Base-by-base conservation (phyloP, 2,888 invertebrate genomes). In the Boloria euphrosyne region DNA sequence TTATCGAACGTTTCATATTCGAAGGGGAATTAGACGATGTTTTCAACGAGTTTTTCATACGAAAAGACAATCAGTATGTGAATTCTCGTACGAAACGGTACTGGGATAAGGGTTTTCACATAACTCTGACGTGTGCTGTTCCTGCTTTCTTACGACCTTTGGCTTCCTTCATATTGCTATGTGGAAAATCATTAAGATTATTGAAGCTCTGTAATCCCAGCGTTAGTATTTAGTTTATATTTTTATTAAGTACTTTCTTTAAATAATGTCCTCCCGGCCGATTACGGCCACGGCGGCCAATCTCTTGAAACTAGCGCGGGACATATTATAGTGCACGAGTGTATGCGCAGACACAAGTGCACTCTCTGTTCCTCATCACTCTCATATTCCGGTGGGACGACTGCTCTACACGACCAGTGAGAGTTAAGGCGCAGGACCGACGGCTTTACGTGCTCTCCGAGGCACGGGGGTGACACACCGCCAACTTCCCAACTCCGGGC, bases 1-100 rank as follows among this genome's bases (percentile, higher is more conserved):
- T 96, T 79, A 92, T 98, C 46, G 95, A 96, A 78, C 94, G 95
- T 67, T 98, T 98, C 95, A 94, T 98, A 68, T 96, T 97, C 78
- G 95, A 97, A 80, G 98, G 98, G 0, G 93, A 94, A 61, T 88
- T 98, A 16, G 95, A 96, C 70, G 98, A 98, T 83, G 93, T 93
- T 14, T 95, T 95, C 77, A 95, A 95, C 73, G 98, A 98, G 87
- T 97, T 98, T 76, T 98, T 98, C 86, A 95, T 98, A 62, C 93
- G 94, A 58, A 93, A 94, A 17, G 94, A 95, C 77, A 89, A 92
- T 0, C 94, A 95, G 68, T 95, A 95, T 75, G 89, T 94, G 17
- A 93, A 94, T 70, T 93, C 94, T 43, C 89, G 93, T 22, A 93
- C 93, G 0, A 93, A 95, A 68, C 91, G 93, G 4, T 95, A 95